A percentile compares a stretch with the other conserved stretches of the same genome.
Conservation (phyloP, 2,888 invertebrate species). For the Oscheius sp. region DNA sequence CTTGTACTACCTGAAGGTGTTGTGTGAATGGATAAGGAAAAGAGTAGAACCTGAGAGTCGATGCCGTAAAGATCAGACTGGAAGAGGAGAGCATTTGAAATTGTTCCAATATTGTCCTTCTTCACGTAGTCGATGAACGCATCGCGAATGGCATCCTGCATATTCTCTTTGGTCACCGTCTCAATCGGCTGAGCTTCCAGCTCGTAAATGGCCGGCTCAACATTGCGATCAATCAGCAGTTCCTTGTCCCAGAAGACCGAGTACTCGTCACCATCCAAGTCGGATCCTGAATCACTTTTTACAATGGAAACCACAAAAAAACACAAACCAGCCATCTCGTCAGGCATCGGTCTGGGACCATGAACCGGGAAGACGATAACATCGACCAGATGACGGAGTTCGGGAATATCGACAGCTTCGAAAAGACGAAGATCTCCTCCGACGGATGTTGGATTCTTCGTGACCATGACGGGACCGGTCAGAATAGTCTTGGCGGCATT, state of each 20-base stretch:
- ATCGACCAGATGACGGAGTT: constrained; percentile 72
- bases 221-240: constrained; percentile 71
- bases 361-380: constrained; percentile 75
- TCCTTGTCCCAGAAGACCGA: constrained; percentile 74
- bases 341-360: constrained; percentile 75
- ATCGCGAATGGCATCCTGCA: constrained; percentile 56
- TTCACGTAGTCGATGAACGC: constrained; percentile 73
- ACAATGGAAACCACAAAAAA: not conserved
- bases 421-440: constrained; percentile 74
- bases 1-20: constrained; percentile 35
- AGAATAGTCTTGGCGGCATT: constrained; percentile 43
- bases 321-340: constrained; percentile 74
- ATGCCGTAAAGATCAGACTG: constrained; percentile 72
- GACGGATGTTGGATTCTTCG: constrained; percentile 75
- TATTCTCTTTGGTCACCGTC: constrained; percentile 1
- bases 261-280: constrained; percentile 76
- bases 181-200: constrained; percentile 32
- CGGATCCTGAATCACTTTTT: constrained; percentile 68
- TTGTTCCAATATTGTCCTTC: constrained; percentile 72
- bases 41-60: constrained; percentile 46
- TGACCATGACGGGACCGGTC: constrained; percentile 73
- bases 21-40: not conserved
- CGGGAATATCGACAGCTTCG: constrained; percentile 68
- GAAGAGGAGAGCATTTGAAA: constrained; percentile 72
- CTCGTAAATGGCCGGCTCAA: constrained; percentile 47